Base-by-base conservation (phyloP, 2,888 invertebrate genomes). In the Baccha elongata region DNA sequence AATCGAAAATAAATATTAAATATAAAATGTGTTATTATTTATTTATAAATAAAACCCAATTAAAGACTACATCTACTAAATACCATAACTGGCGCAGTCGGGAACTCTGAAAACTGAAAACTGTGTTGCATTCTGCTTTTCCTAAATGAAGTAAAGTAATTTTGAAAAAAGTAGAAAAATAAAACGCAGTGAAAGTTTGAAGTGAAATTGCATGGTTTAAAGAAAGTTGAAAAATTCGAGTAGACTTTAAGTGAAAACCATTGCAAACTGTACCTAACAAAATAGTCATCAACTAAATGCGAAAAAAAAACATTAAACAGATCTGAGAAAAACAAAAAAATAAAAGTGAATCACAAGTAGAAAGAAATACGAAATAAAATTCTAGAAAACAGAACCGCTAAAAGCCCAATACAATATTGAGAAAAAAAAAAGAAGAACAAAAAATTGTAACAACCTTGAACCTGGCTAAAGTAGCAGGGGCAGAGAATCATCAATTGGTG, bases 121-220 rank as follows among this genome's bases (percentile, higher is more conserved):
- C n/a, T n/a, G n/a, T n/a, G n/a, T n/a, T n/a, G n/a, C n/a, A n/a
- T n/a, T n/a, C n/a, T n/a, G n/a, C n/a, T n/a, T n/a, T n/a, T n/a
- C n/a, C n/a, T n/a, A n/a, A n/a, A n/a, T n/a, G n/a, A n/a, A n/a
- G n/a, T n/a, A n/a, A n/a, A n/a, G n/a, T n/a, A n/a, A n/a, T n/a
- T n/a, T n/a, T n/a, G n/a, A n/a, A n/a, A n/a, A n/a, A n/a, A n/a
- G n/a, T n/a, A n/a, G n/a, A n/a, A n/a, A n/a, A n/a, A n/a, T n/a
- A n/a, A n/a, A n/a, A n/a, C n/a, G n/a, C n/a, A n/a, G n/a, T n/a
- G n/a, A n/a, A n/a, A n/a, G n/a, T n/a, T n/a, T n/a, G n/a, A 48
- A 60, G 46, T 21, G 42, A 71, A 37, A 23, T 11, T 21, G 35
- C 35, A 35, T n/a, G n/a, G n/a, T n/a, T n/a, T n/a, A n/a, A n/a